Percentiles rank a stretch among this genome's conserved stretches.
Evolutionary conservation across 1,140 invertebrate genomes (phyloP).

Genomic region (Luehdorfia chinensis): DNA sequence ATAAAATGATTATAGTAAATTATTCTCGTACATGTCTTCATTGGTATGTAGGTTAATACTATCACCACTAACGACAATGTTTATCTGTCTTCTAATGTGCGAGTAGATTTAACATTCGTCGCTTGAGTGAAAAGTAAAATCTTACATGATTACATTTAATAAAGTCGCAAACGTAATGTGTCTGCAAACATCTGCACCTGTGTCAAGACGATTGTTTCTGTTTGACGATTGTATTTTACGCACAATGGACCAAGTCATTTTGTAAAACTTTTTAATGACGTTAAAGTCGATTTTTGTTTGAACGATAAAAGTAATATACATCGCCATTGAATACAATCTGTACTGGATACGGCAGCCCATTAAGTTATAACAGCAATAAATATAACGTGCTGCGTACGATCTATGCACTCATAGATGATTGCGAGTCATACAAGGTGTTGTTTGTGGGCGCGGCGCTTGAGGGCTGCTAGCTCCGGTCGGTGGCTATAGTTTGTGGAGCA

Average conservation of each 20-base stretch:
- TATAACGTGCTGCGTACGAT: too few species aligned
- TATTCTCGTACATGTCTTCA: background rate
- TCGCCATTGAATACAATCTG: background rate
- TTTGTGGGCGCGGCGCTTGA: conserved; percentile 32
- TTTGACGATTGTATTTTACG: conserved; percentile 25
- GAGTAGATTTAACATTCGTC: too few species aligned
- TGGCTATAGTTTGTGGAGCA: conserved; percentile 63
- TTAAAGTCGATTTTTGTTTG: background rate
- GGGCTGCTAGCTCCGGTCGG: conserved; percentile 36
- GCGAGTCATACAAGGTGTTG: too few species aligned
- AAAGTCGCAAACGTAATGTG: conserved; percentile 29
- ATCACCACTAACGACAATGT: background rate
- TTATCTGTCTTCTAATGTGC: background rate
- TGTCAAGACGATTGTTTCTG: conserved; percentile 47
- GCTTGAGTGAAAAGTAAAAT: background rate
- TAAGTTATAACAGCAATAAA: too few species aligned
- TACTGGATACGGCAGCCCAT: background rate
- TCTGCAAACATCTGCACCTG: conserved; percentile 47
- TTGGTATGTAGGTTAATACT: background rate
- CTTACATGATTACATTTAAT: background rate
- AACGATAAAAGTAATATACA: too few species aligned
- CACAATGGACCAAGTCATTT: conserved; percentile 5
- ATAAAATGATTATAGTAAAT: conserved; percentile 1
- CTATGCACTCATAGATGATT: too few species aligned
- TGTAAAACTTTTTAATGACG: conserved; percentile 3